Conservation (phyloP, 2,113 vertebrate species). For the Halcyon senegalensis region DNA sequence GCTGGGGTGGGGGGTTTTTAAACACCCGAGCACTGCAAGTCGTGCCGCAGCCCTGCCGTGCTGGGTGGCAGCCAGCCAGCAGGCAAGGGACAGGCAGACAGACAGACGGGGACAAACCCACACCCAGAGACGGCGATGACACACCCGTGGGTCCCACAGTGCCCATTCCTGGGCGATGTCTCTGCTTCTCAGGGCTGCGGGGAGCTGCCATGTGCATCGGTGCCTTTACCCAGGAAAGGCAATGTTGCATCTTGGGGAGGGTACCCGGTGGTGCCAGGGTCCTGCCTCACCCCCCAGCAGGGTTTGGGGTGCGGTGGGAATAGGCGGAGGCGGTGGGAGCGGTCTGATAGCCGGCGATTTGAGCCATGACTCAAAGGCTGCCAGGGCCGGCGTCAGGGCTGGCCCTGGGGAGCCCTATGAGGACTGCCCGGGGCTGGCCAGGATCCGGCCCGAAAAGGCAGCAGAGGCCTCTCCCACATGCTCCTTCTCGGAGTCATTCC, state of each 20-base stretch:
- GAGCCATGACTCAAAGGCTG: not conserved
- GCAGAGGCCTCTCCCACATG: not conserved
- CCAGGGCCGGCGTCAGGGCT: not conserved
- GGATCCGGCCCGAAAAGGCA: not conserved
- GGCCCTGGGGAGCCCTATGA: not conserved
- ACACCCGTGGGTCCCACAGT: not conserved
- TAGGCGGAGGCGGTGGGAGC: not conserved
- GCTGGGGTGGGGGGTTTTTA: not conserved
- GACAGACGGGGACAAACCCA: not conserved
- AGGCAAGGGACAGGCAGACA: not conserved
- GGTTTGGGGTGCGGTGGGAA: not conserved
- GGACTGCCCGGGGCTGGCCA: not conserved
- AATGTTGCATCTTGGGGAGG: rapidly evolving
- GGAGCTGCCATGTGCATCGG: rapidly evolving
- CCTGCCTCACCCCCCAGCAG: rapidly evolving
- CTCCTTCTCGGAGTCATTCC: not conserved
- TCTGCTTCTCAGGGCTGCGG: not conserved
- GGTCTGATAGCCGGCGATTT: not conserved
- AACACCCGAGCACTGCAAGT: not conserved
- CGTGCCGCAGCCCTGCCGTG: not conserved
- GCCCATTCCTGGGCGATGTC: not conserved
- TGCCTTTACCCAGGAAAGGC: not conserved
- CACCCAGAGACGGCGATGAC: not conserved
- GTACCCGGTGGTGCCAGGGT: not conserved
- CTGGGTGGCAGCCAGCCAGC: not conserved